Evolutionary conservation across 2,888 invertebrate genomes (phyloP).

Genomic region (Omphaloscelis lunosa): DNA sequence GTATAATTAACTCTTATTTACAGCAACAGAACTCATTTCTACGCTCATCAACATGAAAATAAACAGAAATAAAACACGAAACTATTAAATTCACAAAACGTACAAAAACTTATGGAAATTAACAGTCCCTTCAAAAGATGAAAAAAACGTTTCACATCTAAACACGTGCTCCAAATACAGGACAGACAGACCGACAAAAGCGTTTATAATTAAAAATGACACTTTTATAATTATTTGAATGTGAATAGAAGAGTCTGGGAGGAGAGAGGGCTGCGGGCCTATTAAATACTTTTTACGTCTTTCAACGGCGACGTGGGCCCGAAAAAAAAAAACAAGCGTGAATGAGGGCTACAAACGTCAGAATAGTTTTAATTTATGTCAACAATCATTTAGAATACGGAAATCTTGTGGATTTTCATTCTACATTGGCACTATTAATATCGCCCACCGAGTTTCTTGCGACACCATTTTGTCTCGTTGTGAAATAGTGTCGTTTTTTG

Average conservation of each 20-base stretch:
- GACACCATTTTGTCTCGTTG: constrained; percentile 60
- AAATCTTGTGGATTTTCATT: constrained; percentile 76
- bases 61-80: constrained; percentile 46
- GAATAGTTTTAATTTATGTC: constrained; percentile 80
- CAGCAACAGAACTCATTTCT: constrained; percentile 30
- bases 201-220: constrained; percentile 86
- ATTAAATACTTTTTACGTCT: constrained; percentile 75
- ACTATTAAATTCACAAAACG: constrained; percentile 49
- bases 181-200: constrained; percentile 80
- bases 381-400: constrained; percentile 78
- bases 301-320: constrained; percentile 53
- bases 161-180: constrained; percentile 70
- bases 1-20: constrained; percentile 19
- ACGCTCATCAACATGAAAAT: constrained; percentile 29
- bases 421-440: constrained; percentile 73
- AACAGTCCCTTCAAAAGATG: constrained; percentile 44
- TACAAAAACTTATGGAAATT: constrained; percentile 60
- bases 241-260: constrained; percentile 70
- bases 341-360: constrained; percentile 80
- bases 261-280: constrained; percentile 69
- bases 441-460: constrained; percentile 70
- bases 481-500: constrained; percentile 60
- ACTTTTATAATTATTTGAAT: constrained; percentile 83
- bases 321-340: constrained; percentile 70
- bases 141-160: constrained; percentile 50